phyloP scores from a whole-genome alignment of 2,888 invertebrate species.

The Caenorhabditis sp. region DNA sequence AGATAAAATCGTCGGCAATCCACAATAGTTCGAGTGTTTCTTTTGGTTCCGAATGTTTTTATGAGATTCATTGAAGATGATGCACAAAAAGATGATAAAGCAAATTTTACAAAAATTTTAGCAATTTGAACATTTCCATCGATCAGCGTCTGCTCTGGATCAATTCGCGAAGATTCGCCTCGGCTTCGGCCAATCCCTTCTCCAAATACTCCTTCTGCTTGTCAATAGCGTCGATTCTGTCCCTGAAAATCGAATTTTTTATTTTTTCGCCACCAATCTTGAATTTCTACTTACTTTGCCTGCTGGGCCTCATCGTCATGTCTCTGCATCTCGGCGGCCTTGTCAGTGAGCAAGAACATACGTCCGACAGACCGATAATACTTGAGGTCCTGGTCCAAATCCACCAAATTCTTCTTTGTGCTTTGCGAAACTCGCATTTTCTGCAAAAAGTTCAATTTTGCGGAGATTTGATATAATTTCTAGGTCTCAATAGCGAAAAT shows the following conservation, averaged over 20 bases:
- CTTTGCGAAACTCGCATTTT: conserved; percentile 56
- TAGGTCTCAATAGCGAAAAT: too few species aligned
- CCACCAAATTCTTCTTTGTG: conserved; percentile 46
- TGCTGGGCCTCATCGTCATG: conserved; percentile 57
- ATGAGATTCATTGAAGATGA: conserved; percentile 39
- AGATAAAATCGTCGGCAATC: conserved; percentile 16
- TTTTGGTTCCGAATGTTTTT: background rate
- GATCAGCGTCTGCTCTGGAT: conserved; percentile 54
- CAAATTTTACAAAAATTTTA: conserved; percentile 31
- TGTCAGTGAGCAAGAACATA: conserved; percentile 65
- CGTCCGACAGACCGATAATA: conserved; percentile 63
- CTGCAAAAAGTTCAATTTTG: conserved; percentile 15
- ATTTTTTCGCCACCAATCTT: background rate
- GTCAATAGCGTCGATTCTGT: conserved; percentile 79
- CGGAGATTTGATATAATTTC: too few species aligned
- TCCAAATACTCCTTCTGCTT: conserved; percentile 88
- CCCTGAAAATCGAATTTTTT: conserved; percentile 41
- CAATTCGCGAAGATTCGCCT: conserved; percentile 85
- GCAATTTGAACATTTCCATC: background rate
- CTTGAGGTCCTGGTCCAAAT: conserved; percentile 33
- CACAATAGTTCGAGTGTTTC: background rate
- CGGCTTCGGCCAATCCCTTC: conserved; percentile 88
- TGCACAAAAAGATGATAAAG: conserved; percentile 15
- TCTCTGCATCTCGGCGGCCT: conserved; percentile 55
- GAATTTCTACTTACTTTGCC: conserved; percentile 57